A percentile compares a stretch with the other conserved stretches of the same genome.
Evolutionary conservation across 2,888 invertebrate species (phyloP).

Genomic region (Melipona bicolor): DNA sequence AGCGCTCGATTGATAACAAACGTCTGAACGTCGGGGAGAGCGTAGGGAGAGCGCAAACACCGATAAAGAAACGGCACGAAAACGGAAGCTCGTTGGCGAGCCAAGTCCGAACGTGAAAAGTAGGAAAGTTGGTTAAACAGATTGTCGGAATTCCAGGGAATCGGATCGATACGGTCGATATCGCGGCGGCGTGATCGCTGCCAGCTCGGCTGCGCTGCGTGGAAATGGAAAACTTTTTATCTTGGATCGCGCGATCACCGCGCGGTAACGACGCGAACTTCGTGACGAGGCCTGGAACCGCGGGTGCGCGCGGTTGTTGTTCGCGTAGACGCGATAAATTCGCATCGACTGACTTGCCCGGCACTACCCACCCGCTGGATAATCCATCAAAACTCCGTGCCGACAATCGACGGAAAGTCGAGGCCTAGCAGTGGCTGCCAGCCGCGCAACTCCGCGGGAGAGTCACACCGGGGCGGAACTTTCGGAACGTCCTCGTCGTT

Average conservation of each 20-base stretch:
- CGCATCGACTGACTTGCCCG: constrained; percentile 56
- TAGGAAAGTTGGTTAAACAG: neutral
- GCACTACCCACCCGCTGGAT: constrained; percentile 36
- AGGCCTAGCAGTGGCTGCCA: constrained; percentile 35
- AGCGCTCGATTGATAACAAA: neutral
- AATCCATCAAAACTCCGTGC: constrained; percentile 68
- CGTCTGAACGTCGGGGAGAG: neutral
- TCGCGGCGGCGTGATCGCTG: neutral
- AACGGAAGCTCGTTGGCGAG: no score
- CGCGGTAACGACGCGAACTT: constrained; percentile 40
- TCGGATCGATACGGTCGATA: neutral
- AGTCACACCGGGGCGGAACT: constrained; percentile 49
- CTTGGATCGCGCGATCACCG: constrained; percentile 10
- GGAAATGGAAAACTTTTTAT: constrained; percentile 49
- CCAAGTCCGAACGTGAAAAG: neutral
- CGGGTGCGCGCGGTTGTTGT: constrained; percentile 1
- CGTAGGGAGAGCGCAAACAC: neutral
- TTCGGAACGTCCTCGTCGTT: constrained; percentile 37
- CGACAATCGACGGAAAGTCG: constrained; percentile 52
- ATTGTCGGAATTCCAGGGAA: neutral
- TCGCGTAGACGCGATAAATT: constrained; percentile 58
- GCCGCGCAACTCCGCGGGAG: constrained; percentile 16
- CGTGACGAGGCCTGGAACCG: constrained; percentile 22
- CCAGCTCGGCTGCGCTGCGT: neutral
- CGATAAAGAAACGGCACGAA: neutral